Percentiles rank a stretch among this genome's conserved stretches.
Conservation (phyloP, 2,888 invertebrate genomes). For the Arenicola marina region DNA sequence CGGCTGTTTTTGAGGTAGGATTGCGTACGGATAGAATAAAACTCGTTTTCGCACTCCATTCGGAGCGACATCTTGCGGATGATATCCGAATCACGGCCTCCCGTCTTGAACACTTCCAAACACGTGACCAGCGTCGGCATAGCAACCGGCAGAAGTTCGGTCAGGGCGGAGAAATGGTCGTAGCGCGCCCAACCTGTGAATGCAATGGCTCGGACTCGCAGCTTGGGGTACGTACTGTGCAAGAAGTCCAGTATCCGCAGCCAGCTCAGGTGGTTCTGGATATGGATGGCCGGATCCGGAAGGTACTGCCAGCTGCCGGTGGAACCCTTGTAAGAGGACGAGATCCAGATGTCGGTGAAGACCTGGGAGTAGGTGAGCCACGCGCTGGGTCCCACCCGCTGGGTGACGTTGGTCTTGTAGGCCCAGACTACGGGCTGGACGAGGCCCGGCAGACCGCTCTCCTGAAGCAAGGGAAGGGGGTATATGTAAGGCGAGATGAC, state of each 20-base stretch:
- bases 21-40: no score
- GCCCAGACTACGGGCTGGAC: not conserved
- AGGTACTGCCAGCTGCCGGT: not conserved
- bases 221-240: not conserved
- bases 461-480: no score
- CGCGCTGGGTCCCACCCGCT: not conserved
- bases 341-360: not conserved
- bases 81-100: not conserved
- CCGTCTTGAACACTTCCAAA: not conserved
- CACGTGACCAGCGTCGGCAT: not conserved
- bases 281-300: not conserved
- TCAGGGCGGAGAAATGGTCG: not conserved
- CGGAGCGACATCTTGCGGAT: no score
- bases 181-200: not conserved
- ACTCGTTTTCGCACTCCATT: no score
- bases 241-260: not conserved
- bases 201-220: not conserved
- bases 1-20: no score
- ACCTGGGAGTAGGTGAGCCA: not conserved
- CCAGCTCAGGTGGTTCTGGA: constrained; percentile 1
- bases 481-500: no score
- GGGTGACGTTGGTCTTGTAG: not conserved
- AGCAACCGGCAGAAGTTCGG: not conserved
- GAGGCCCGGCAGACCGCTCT: no score
- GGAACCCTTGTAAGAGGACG: not conserved